Base-by-base conservation (phyloP, 2,113 vertebrate genomes). In the Choloepus hoffmanni region DNA sequence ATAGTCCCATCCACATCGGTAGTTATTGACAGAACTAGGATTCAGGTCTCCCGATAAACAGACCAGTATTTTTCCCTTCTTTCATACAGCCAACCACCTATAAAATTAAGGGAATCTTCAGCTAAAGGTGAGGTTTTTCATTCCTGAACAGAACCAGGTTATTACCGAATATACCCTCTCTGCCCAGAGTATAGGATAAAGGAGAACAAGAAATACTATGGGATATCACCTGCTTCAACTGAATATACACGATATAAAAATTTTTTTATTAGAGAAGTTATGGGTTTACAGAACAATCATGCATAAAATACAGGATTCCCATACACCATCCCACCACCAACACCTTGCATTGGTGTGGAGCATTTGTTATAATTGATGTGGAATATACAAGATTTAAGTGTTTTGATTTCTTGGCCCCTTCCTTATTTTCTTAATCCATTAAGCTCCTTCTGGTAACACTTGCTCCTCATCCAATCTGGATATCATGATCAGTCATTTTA, bases 121-220 rank as follows among this genome's bases (percentile, higher is more conserved):
- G 76, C 26, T 78, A 72, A 88, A 50, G 13, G 30, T 76, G 78
- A 97, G 65, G 23, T 30, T 88, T 79, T 82, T 65, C 48, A 65
- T 21, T 88, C 26, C 28, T 82, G 30, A 89, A 82, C 36, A 48
- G 45, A 86, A 93, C 83, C 23, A 96, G 85, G 91, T 88, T 53
- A 50, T 73, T 67, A 11, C 24, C 91, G 90, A 86, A 94, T 45
- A 40, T 65, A 70, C 33, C 14, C 13, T 86, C 50, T 93, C n/a
- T 96, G 50, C 53, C 68, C 24, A 81, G 58, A 85, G 58, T 92
- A 50, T 33, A 68, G 84, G 53, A 81, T 81, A 55, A 92, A 85
- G 70, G 65, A 78, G 18, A 50, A 72, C 24, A 65, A 72, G 58
- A 95, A 92, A 92, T 65, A 65, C 19, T 12, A 82, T 60, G 36